phyloP scores from a whole-genome alignment of 2,113 vertebrate species.

The human region GRCh38 chr21:42624001-42624500 shows the following conservation, averaged over 20 bases:
- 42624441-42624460: not conserved
- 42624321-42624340: not conserved
- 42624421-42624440: not conserved
- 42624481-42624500: not conserved
- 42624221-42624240: rapidly evolving
- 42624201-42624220: rapidly evolving
- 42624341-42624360: not conserved
- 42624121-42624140: rapidly evolving
- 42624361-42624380: not conserved
- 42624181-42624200: rapidly evolving
- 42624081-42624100: rapidly evolving
- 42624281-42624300: rapidly evolving
- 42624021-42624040: rapidly evolving
- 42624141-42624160: rapidly evolving
- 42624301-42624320: rapidly evolving
- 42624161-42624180: rapidly evolving
- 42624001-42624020: not conserved
- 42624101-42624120: not conserved
- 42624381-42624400: not conserved
- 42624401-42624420: not conserved
- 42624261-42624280: not conserved
- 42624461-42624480: no score
- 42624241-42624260: not conserved
- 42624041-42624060: rapidly evolving
- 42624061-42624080: no score